phyloP scores from a whole-genome alignment of 2,888 invertebrate genomes.

The Phytoseiulus persimilis region DNA sequence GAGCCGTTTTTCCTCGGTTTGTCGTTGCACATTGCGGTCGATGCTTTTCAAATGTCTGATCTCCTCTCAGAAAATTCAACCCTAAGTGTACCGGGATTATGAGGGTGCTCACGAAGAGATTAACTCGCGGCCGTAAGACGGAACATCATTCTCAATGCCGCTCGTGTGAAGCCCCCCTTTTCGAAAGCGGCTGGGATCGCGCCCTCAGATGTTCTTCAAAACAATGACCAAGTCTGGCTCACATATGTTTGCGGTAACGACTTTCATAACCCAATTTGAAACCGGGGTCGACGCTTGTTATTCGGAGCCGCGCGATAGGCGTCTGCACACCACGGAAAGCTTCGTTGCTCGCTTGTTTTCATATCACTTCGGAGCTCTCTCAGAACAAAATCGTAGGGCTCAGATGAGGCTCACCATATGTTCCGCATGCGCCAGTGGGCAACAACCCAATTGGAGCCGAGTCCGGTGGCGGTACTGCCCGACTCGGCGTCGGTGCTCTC shows the following conservation, averaged over 20 bases:
- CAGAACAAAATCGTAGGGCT: background rate
- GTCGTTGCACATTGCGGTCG: too few relatives aligned
- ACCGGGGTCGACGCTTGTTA: background rate
- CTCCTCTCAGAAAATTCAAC: too few relatives aligned
- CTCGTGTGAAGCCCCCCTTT: too few relatives aligned
- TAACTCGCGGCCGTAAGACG: too few relatives aligned
- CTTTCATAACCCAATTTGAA: background rate
- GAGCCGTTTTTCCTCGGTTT: too few relatives aligned
- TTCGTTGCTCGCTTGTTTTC: background rate
- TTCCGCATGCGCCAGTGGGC: background rate
- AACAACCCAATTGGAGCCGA: background rate
- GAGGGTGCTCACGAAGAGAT: too few relatives aligned
- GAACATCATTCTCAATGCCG: too few relatives aligned
- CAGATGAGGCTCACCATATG: background rate
- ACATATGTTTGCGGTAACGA: background rate
- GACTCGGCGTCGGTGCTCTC: background rate
- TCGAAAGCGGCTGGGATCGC: background rate
- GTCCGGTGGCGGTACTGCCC: background rate
- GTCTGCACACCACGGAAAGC: background rate
- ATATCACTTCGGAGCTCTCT: background rate
- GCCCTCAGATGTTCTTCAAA: background rate
- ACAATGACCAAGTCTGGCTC: background rate
- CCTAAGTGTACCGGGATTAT: too few relatives aligned
- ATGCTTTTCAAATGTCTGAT: too few relatives aligned
- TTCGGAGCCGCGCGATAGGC: background rate